phyloP scores from a whole-genome alignment of 2,888 invertebrate species.

The Meloe dianella region DNA sequence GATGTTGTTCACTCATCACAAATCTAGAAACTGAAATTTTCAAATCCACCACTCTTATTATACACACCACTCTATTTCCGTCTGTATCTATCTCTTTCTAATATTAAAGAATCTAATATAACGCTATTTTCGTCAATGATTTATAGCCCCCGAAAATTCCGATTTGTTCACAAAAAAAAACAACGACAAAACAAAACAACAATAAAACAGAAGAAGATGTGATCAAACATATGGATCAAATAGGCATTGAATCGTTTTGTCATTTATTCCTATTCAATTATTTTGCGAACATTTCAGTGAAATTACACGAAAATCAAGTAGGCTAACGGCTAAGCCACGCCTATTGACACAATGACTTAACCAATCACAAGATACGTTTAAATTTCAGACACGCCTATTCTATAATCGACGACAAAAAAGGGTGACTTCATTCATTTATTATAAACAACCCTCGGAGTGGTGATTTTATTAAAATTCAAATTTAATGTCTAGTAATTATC shows the following conservation, averaged over 20 bases:
- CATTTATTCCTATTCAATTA: background rate
- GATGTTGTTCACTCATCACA: slow-evolving; percentile 19
- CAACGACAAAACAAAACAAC: background rate
- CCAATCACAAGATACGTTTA: slow-evolving; percentile 28
- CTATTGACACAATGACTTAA: slow-evolving; percentile 21
- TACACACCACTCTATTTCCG: slow-evolving; percentile 26
- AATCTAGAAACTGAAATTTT: slow-evolving; percentile 30
- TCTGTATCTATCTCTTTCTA: slow-evolving; percentile 18
- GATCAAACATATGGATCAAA: background rate
- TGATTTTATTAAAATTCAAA: too few species aligned
- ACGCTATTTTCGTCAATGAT: slow-evolving; percentile 2
- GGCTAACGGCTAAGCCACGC: slow-evolving; percentile 27
- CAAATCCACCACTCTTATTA: slow-evolving; percentile 22
- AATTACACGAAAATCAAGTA: background rate
- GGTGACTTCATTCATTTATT: too few species aligned
- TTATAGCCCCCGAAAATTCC: background rate
- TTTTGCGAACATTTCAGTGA: background rate
- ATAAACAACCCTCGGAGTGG: too few species aligned
- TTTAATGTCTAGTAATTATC: too few species aligned
- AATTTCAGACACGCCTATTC: background rate
- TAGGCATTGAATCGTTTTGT: background rate
- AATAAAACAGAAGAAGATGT: background rate
- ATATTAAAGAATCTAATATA: background rate
- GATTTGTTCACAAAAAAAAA: background rate
- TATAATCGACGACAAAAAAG: background rate